phyloP scores from a whole-genome alignment of 2,113 vertebrate species.

The Catharus minimus region DNA sequence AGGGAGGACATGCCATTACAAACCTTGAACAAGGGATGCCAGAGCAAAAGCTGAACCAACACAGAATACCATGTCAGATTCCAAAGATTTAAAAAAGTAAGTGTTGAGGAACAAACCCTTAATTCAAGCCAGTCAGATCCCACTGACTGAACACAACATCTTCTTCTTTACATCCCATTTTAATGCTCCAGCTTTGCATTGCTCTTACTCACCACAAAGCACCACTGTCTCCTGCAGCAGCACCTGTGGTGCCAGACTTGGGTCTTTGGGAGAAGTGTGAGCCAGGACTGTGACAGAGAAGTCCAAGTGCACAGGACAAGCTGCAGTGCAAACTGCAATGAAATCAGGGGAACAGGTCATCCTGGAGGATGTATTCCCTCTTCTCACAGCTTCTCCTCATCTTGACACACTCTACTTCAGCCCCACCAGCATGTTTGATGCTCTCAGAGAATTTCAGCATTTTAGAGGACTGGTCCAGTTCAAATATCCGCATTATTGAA shows the following conservation, averaged over 20 bases:
- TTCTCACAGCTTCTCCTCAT: not conserved
- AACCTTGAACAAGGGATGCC: not conserved
- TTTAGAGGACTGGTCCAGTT: not conserved
- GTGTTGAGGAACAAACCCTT: not conserved
- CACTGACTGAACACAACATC: not conserved
- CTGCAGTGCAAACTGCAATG: not conserved
- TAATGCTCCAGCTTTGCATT: not conserved
- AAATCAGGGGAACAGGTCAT: not conserved
- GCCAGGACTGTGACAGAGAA: not conserved
- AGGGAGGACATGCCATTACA: not conserved
- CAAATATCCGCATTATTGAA: not conserved
- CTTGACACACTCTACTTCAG: not conserved
- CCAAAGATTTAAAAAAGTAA: not conserved
- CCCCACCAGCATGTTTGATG: not conserved
- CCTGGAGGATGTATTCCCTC: not conserved
- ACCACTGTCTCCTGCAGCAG: not conserved
- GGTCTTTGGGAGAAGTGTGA: not conserved
- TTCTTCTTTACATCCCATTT: not conserved
- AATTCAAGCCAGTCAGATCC: not conserved
- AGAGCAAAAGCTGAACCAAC: not conserved
- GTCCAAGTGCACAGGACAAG: not conserved
- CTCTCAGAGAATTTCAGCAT: not conserved
- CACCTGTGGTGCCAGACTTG: accelerated
- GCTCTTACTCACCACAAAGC: accelerated
- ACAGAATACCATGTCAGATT: not conserved